phyloP scores from a whole-genome alignment of 2,888 invertebrate genomes.

The Reticulitermes lucifugus region DNA sequence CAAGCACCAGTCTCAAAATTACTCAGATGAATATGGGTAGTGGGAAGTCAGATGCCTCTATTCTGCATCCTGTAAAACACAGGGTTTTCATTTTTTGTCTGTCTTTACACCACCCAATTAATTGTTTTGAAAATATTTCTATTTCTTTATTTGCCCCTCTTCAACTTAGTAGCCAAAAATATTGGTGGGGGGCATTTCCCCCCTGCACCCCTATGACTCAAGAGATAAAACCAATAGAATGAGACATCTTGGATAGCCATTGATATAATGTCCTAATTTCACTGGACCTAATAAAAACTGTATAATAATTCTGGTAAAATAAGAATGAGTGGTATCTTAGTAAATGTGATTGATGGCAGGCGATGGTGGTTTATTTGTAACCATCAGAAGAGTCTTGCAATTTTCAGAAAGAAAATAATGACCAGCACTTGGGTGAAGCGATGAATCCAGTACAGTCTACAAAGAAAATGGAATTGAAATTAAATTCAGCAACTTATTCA shows the following conservation, averaged over 20 bases:
- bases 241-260: not conserved
- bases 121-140: too few species aligned
- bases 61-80: not conserved
- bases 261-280: not conserved
- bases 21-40: too few species aligned
- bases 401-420: constrained; percentile 34
- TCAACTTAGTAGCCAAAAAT: too few species aligned
- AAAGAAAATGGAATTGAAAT: constrained; percentile 1
- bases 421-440: constrained; percentile 46
- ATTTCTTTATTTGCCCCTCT: too few species aligned
- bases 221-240: not conserved
- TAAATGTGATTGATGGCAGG: not conserved
- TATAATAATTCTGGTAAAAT: not conserved
- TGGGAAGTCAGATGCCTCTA: too few species aligned
- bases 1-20: too few species aligned
- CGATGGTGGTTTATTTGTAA: not conserved
- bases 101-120: too few species aligned
- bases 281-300: not conserved
- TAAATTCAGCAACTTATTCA: not conserved
- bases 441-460: constrained; percentile 50
- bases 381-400: constrained; percentile 41
- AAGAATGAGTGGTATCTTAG: not conserved
- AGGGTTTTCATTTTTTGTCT: too few species aligned
- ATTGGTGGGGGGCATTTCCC: too few species aligned
- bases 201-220: too few species aligned